Base-by-base conservation (phyloP, 2,797 vertebrate genomes). In the Scolopax rusticola region DNA sequence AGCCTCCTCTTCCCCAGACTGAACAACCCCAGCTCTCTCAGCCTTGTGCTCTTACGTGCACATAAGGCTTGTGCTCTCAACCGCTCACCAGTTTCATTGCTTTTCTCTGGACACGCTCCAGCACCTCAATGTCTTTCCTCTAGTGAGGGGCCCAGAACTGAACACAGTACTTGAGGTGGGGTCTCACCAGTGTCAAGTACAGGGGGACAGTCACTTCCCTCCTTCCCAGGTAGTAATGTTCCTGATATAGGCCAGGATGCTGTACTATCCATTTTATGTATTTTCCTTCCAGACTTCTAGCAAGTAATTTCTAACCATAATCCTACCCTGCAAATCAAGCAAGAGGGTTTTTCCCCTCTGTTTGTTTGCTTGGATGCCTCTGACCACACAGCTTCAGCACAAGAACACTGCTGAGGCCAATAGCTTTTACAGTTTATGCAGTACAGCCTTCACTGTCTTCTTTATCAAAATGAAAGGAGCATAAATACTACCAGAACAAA, bases 151-250 rank as follows among this genome's bases (percentile, higher is more conserved):
- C 28, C 27, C 27, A 53, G 28, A 53, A 30, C 27, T 53, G 51
- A 7, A 30, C 28, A 53, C 28, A 30, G 28, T 32, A 54, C 30
- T 17, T 8, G 11, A 32, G 28, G 30, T 32, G 51, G 16, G 51
- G 51, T 11, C 51, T 54, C 17, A 32, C 51, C 51, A 54, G 51
- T 19, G 28, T 30, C 0, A 0, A 43, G 53, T 36, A 43, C 21
- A 53, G 67, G 13, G 25, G 17, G 1, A 47, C 1, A 0, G 3
- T 47, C 38, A 30, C 59, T 8, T 9, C 30, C 67, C 33, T 47
- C 0, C 1, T 27, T 36, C 59, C 51, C 50, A 57, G 30, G 40
- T 21, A 21, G 57, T 19, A 5, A 12, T 4, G 3, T 14, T 60
- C 4, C 30, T 41, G 15, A 32, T 8, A 23, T 2, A 41, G 5